A percentile compares a stretch with the other conserved stretches of the same genome.
phyloP scores from a whole-genome alignment of 2,888 invertebrate species.

The Acrocera orbiculus region DNA sequence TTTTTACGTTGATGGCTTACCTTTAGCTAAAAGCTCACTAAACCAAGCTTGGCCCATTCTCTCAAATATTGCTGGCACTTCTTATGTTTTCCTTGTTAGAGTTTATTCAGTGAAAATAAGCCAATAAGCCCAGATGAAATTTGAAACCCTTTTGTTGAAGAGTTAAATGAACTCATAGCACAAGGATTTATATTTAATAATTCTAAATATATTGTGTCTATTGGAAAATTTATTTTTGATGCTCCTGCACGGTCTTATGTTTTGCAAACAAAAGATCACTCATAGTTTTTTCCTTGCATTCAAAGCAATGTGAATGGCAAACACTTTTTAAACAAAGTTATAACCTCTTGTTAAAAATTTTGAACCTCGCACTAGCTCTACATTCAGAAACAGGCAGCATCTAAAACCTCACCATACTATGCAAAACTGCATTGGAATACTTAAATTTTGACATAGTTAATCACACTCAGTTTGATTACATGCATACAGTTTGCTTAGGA shows the following conservation, averaged over 20 bases:
- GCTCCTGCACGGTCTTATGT: constrained; percentile 1
- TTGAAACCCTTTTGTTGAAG: constrained; percentile 5
- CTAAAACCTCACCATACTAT: not conserved
- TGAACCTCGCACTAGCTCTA: not conserved
- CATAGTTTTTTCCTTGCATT: not conserved
- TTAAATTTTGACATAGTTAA: not conserved
- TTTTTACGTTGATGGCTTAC: constrained; percentile 8
- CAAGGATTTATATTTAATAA: constrained; percentile 2
- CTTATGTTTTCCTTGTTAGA: constrained; percentile 1
- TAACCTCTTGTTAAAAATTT: not conserved
- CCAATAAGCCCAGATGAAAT: constrained; percentile 7
- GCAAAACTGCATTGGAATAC: not conserved
- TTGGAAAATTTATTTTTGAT: constrained; percentile 6
- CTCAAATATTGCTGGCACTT: constrained; percentile 5
- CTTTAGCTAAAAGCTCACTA: constrained; percentile 8
- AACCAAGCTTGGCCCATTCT: constrained; percentile 9
- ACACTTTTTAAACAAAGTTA: too few relatives aligned
- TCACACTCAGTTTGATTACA: constrained; percentile 4
- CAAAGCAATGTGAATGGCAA: not conserved
- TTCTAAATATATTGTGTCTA: constrained; percentile 5
- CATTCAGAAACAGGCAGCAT: not conserved
- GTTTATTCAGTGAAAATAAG: not conserved
- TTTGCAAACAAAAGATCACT: not conserved
- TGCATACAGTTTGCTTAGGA: constrained; percentile 5
- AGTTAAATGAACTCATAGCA: constrained; percentile 6